phyloP scores from a whole-genome alignment of 2,113 vertebrate genomes.

The Eptesicus fuscus region DNA sequence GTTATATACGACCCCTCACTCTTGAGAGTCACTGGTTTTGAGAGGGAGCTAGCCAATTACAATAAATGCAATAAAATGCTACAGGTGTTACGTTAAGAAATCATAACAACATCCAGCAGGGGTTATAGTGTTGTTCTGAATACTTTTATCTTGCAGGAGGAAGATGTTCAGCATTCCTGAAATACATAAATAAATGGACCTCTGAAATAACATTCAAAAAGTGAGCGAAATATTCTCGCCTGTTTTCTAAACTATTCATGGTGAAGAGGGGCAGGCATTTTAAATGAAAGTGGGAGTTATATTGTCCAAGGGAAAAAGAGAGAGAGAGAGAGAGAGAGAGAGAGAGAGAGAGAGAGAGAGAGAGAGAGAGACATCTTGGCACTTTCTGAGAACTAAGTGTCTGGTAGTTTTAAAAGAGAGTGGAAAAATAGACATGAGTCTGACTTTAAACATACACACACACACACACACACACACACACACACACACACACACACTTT shows the following conservation, averaged over 20 bases:
- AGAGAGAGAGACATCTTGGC: background rate
- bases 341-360: background rate
- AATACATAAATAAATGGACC: background rate
- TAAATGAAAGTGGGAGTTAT: background rate
- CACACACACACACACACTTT: background rate
- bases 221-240: background rate
- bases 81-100: background rate
- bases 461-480: background rate
- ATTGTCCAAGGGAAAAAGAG: background rate
- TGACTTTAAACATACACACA: background rate
- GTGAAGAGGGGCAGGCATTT: background rate
- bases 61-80: background rate
- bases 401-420: background rate
- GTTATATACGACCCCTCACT: background rate
- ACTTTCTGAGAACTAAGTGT: background rate
- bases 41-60: background rate
- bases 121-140: background rate
- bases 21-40: background rate
- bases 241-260: background rate
- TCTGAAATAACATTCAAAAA: conserved; percentile 5
- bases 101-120: background rate
- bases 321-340: background rate
- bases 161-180: background rate
- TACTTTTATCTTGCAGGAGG: background rate
- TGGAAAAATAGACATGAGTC: background rate